These are phyloP conservation scores for Phalera bucephala DNA, from an alignment of 2,888 invertebrate species.

Conservation along the genomic window DNA sequence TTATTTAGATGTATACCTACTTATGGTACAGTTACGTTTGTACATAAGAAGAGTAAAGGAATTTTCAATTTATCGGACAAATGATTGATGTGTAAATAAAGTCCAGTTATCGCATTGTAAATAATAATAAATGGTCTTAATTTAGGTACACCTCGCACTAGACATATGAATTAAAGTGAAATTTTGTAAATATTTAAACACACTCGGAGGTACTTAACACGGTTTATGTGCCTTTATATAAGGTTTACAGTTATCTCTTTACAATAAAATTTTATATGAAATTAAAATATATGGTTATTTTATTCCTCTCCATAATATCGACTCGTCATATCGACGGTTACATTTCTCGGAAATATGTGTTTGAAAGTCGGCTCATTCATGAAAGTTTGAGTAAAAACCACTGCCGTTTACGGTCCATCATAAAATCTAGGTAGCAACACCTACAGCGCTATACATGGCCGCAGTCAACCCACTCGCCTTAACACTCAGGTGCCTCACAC, in stretches of 20 bases:
- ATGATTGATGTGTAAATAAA: constrained; percentile 28
- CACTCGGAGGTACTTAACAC: constrained; percentile 9
- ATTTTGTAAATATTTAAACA: constrained; percentile 51
- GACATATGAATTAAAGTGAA: constrained; percentile 31
- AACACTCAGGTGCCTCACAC: constrained; percentile 7
- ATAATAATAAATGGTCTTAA: constrained; percentile 19
- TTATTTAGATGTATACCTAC: constrained; percentile 6
- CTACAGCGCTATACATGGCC: constrained; percentile 18
- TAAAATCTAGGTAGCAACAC: constrained; percentile 16
- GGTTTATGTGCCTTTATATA: constrained; percentile 22
- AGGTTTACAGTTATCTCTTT: constrained; percentile 36
- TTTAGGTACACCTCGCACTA: constrained; percentile 59
- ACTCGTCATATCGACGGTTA: background rate
- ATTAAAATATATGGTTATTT: constrained; percentile 22
- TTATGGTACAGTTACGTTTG: constrained; percentile 8
- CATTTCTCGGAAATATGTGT: background rate
- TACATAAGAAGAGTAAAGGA: constrained; percentile 2
- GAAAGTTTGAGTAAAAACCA: constrained; percentile 18
- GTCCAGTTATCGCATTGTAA: background rate
- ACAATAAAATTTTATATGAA: constrained; percentile 40
- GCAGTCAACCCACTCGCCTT: constrained; percentile 13
- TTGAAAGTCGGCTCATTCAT: constrained; percentile 15
- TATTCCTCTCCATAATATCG: constrained; percentile 3
- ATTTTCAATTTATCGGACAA: background rate
- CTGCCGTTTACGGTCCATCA: constrained; percentile 24